Conservation (phyloP, 2,797 vertebrate species). For the Cichlasoma orientale region DNA sequence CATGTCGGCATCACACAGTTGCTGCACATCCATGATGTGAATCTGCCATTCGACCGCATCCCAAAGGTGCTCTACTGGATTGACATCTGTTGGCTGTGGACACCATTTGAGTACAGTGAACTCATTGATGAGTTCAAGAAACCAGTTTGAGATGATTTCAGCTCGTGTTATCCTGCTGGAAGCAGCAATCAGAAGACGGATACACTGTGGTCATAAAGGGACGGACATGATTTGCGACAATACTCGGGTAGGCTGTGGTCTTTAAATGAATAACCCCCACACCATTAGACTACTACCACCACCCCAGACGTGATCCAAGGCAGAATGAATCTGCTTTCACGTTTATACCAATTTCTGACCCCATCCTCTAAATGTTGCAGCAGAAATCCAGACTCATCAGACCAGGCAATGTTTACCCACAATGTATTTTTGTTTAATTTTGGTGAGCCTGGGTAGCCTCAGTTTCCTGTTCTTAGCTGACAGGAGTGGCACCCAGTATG, state of each 20-base stretch:
- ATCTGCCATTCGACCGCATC: accelerated
- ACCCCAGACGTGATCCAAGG: too few species aligned
- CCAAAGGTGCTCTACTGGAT: neutral
- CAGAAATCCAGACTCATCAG: neutral
- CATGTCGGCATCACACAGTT: neutral
- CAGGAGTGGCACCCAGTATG: neutral
- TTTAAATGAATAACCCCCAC: too few species aligned
- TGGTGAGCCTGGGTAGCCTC: neutral
- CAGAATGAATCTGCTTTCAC: too few species aligned
- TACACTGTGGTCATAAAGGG: too few species aligned
- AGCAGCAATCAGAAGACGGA: too few species aligned
- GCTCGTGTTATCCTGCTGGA: too few species aligned
- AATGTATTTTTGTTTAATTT: neutral
- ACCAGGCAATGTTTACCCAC: neutral
- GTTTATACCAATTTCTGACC: too few species aligned
- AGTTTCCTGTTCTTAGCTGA: neutral
- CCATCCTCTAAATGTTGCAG: neutral
- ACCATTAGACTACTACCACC: too few species aligned
- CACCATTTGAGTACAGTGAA: too few species aligned
- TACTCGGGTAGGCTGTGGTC: too few species aligned
- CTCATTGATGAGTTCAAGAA: neutral
- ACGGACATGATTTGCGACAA: too few species aligned
- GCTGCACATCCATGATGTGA: neutral
- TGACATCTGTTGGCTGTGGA: neutral
- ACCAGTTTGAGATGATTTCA: neutral